Conservation (phyloP, 2,113 vertebrate species). For the Cacatua alba region DNA sequence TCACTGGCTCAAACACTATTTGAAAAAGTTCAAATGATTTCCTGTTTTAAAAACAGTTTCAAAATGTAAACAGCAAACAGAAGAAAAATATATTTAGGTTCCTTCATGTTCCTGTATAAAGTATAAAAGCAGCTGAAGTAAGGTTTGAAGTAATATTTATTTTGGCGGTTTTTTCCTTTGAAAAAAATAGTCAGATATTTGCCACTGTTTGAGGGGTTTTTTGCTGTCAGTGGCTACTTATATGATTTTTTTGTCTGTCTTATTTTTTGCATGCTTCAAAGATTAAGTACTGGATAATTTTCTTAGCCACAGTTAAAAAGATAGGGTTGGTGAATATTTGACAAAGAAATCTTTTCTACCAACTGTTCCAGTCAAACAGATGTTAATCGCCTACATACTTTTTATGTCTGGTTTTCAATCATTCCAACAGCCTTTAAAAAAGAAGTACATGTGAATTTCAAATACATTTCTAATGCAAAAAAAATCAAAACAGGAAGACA, state of each 20-base stretch:
- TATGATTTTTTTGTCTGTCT: neutral
- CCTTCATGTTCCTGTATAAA: neutral
- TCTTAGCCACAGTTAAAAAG: neutral
- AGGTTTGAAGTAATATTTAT: neutral
- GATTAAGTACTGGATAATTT: neutral
- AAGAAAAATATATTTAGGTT: neutral
- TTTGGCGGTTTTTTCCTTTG: neutral
- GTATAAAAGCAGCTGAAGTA: neutral
- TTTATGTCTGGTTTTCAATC: conserved; percentile 14
- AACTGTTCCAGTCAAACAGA: conserved; percentile 22
- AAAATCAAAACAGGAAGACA: conserved; percentile 12
- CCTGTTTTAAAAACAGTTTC: neutral
- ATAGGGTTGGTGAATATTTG: neutral
- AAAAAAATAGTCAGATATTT: neutral
- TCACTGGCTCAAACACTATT: neutral
- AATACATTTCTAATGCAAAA: neutral
- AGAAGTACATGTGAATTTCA: neutral
- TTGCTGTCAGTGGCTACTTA: neutral
- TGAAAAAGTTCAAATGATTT: neutral
- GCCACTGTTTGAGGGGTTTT: neutral
- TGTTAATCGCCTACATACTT: conserved; percentile 9
- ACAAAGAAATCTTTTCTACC: neutral
- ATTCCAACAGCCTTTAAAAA: neutral
- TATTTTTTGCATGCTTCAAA: neutral
- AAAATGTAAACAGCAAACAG: neutral